Conservation (phyloP, 37 sponge, comb jelly and placozoan species). For the Amphimedon queenslandica region DNA sequence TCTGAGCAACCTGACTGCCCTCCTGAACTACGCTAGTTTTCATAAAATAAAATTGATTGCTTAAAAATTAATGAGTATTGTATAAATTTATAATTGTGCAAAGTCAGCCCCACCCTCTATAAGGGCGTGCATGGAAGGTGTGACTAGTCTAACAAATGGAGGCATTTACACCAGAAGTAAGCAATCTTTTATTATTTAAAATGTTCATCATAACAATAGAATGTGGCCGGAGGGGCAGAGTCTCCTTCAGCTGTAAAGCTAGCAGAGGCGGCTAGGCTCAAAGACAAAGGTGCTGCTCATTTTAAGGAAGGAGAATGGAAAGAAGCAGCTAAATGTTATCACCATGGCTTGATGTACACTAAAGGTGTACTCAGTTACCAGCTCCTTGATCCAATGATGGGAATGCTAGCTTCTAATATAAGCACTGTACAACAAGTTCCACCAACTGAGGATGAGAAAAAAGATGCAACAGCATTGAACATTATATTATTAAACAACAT, state of each 20-base stretch:
- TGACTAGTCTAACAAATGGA: too few relatives aligned
- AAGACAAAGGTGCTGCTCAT: conserved; percentile 55
- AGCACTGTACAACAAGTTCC: neutral
- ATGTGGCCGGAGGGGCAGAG: too few relatives aligned
- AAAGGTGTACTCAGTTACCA: conserved; percentile 32
- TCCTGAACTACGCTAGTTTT: conserved; percentile 68
- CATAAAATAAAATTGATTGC: neutral
- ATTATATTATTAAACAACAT: conserved; percentile 56
- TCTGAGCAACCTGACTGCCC: conserved; percentile 92
- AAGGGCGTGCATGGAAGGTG: too few relatives aligned
- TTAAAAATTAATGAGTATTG: neutral
- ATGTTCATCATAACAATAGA: too few relatives aligned
- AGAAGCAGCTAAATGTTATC: conserved; percentile 66
- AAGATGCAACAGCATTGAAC: conserved; percentile 27
- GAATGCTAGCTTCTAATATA: conserved; percentile 9
- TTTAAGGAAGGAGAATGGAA: conserved; percentile 56
- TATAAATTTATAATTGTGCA: neutral
- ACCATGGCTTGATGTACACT: conserved; percentile 57
- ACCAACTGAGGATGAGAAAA: conserved; percentile 28
- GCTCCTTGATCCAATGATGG: neutral
- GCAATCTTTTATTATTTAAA: too few relatives aligned
- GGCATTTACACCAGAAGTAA: too few relatives aligned
- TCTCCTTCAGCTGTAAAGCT: conserved; percentile 17
- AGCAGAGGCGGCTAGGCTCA: conserved; percentile 30
- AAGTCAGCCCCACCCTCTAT: too few relatives aligned